Base-by-base conservation (phyloP, 23 tunicate species). In the Halocynthia aurantium region DNA sequence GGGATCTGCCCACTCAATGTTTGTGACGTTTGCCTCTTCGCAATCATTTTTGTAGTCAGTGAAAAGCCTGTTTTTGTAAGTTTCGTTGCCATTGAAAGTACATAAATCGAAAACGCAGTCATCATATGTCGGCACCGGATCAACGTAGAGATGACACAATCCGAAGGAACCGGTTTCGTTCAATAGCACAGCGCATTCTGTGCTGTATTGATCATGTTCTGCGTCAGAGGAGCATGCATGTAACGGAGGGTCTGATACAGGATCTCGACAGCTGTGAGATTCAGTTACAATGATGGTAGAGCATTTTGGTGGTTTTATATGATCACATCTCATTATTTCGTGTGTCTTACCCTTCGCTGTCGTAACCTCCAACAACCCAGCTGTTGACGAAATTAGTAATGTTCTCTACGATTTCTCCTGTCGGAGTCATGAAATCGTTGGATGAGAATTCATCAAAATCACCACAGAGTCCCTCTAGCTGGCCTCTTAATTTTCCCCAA, bases 391-490 rank as follows among this genome's bases (percentile, higher is more conserved):
- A 87, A 8, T 85, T 77, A 7, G 57, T 55, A 19, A 87, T 57
- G 31, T 81, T 74, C n/a, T 65, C 57, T 12, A 85, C 85, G 10
- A 82, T 44, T 69, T 50, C 17, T 9, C 93, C 93, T 55, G 73
- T 67, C 22, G 75, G 76, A 13, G 93, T 87, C 20, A 57, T 55
- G n/a, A 81, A 76, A 66, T 87, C 93, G 55, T 87, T 87, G 51
- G 58, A 31, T 5, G 51, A 62, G 51, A 76, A 78, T 58, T 87
- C 93, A 76, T 87, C 82, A 60, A 81, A 87, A 44, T 81, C 82
- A 49, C 93, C 93, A 61, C 93, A 87, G 44, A 87, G 49, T 11
- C 93, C 93, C 55, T 87, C 86, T 31, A 87, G 82, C 62, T 53
- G 75, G 7, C 79, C 65, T 44, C 77, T 85, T 64, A 87, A 60